Percentiles rank a stretch among this genome's conserved stretches.
Evolutionary conservation across 2,888 invertebrate genomes (phyloP).

Genomic region (Strigamia crassipes): DNA sequence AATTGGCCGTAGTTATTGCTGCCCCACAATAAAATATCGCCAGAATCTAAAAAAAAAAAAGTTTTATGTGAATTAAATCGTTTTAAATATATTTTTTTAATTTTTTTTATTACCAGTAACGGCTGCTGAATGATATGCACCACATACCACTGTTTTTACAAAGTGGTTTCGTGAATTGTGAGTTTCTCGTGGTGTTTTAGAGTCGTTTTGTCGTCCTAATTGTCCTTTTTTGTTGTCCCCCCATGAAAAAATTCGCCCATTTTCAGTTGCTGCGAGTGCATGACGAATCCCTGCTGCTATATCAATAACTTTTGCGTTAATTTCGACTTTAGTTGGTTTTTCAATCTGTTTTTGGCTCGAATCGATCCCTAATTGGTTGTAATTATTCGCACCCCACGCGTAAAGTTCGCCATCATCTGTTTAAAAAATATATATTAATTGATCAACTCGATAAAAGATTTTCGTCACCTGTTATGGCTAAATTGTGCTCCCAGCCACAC

Average conservation of each 20-base stretch:
- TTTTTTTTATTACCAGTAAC: neutral
- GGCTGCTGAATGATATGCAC: conserved; percentile 31
- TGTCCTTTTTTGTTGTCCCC: conserved; percentile 24
- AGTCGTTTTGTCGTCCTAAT: neutral
- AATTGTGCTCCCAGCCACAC: conserved; percentile 33
- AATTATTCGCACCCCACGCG: conserved; percentile 6
- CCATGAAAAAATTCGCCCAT: neutral
- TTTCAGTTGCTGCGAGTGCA: neutral
- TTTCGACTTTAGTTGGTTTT: neutral
- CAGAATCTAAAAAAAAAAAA: neutral
- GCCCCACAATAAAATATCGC: neutral
- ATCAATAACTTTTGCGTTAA: neutral
- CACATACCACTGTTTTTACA: neutral
- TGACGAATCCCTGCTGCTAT: conserved; percentile 19
- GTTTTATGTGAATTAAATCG: neutral
- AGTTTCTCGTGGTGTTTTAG: neutral
- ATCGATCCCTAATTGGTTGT: neutral
- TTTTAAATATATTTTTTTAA: neutral
- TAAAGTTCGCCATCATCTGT: conserved; percentile 24
- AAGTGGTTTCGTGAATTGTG: neutral
- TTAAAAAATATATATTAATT: neutral
- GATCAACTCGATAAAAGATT: neutral
- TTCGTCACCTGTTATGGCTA: conserved; percentile 16
- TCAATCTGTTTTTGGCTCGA: neutral
- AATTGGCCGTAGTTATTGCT: neutral